A percentile compares a stretch with the other conserved stretches of the same genome.
Conservation (phyloP, 2,113 vertebrate species). For the Cettia cetti region DNA sequence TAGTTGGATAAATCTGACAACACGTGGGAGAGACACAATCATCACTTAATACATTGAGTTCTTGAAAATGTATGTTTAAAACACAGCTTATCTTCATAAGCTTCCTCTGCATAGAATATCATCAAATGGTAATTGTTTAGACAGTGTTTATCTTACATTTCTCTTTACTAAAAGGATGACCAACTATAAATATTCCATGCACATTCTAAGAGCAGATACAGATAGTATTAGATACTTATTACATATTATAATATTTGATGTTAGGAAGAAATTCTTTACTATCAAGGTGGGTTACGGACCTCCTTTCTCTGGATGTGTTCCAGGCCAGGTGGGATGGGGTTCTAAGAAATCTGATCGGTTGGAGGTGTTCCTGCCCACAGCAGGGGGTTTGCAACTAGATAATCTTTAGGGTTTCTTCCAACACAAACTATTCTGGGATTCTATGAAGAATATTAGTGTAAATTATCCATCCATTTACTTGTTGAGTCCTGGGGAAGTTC, state of each 20-base stretch:
- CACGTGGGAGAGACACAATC: not conserved
- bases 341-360: not conserved
- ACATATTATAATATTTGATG: not conserved
- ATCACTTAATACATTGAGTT: not conserved
- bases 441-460: not conserved
- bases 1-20: not conserved
- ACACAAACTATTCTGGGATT: not conserved
- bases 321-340: not conserved
- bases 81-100: not conserved
- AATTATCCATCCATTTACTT: not conserved
- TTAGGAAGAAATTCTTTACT: not conserved
- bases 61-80: not conserved
- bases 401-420: not conserved
- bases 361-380: not conserved
- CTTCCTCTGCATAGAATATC: not conserved
- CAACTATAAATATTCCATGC: not conserved
- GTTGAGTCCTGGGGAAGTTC: not conserved
- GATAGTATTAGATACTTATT: not conserved
- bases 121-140: not conserved
- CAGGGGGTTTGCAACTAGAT: not conserved
- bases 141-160: not conserved
- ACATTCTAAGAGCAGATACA: not conserved
- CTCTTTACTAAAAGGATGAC: not conserved
- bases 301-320: accelerated
- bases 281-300: not conserved